Conservation (phyloP, 2,888 invertebrate genomes). For the Germaria angustata region DNA sequence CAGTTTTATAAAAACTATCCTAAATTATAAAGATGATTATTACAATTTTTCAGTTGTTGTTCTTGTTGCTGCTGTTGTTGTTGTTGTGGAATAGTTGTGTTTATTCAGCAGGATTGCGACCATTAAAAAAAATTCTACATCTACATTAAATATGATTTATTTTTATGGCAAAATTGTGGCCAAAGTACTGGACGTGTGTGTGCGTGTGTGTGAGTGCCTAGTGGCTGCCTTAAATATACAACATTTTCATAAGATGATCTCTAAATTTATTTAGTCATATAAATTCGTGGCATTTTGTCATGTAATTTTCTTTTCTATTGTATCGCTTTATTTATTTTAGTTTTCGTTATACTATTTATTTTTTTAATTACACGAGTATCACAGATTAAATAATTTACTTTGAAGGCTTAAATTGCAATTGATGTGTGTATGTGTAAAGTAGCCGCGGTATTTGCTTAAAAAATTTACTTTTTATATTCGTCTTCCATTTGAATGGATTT, state of each 20-base stretch:
- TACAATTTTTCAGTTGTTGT: background rate
- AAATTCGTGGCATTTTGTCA: conserved; percentile 43
- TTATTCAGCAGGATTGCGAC: background rate
- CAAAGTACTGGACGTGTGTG: background rate
- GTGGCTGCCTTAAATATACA: background rate
- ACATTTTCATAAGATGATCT: conserved; percentile 16
- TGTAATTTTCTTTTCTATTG: conserved; percentile 22
- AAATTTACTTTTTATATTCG: conserved; percentile 31
- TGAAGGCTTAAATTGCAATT: background rate
- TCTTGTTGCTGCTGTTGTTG: too few relatives aligned
- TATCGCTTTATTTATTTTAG: background rate
- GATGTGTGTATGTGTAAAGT: conserved; percentile 32
- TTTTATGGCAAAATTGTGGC: conserved; percentile 43
- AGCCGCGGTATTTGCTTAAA: conserved; percentile 44
- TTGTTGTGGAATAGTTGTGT: background rate
- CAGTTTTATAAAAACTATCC: conserved; percentile 38
- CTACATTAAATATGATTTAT: conserved; percentile 57
- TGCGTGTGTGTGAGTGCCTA: too few relatives aligned
- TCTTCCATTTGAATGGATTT: conserved; percentile 8
- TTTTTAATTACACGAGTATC: conserved; percentile 36
- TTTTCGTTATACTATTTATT: conserved; percentile 35
- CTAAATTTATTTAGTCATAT: conserved; percentile 45
- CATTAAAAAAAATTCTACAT: conserved; percentile 17
- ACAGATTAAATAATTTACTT: conserved; percentile 47
- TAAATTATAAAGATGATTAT: conserved; percentile 49